A percentile compares a stretch with the other conserved stretches of the same genome.
These are phyloP conservation scores for Nyctibius grandis DNA, from an alignment of 2,797 vertebrate genomes.

Conservation along the genomic window DNA sequence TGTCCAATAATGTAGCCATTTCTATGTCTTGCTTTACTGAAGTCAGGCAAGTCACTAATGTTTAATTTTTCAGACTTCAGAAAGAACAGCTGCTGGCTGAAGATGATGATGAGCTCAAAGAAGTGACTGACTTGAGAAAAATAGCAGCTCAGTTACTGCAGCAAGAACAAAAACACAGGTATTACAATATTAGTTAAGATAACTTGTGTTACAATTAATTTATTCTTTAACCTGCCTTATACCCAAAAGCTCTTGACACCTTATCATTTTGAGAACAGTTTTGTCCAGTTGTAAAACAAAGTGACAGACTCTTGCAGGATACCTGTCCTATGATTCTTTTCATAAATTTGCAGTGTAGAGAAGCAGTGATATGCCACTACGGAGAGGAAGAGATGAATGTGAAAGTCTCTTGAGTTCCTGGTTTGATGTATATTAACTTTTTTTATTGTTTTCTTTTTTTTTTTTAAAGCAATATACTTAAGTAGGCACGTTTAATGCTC, in stretches of 20 bases:
- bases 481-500: neutral
- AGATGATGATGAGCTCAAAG: conserved; percentile 92
- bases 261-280: neutral
- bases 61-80: conserved; percentile 77
- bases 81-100: conserved; percentile 86
- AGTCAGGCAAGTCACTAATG: neutral
- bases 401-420: neutral
- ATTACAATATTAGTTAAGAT: neutral
- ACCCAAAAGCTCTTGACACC: neutral
- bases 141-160: conserved; percentile 93
- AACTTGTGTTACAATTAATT: neutral
- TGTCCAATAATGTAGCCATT: neutral
- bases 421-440: neutral
- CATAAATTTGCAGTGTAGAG: neutral
- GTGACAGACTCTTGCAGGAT: neutral
- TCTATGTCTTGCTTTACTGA: neutral
- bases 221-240: neutral
- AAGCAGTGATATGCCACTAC: neutral
- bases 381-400: neutral
- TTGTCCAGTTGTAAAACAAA: neutral
- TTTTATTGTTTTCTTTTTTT: neutral
- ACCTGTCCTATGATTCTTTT: neutral
- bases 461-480: neutral
- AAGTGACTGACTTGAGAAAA: conserved; percentile 94
- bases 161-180: conserved; percentile 97